Conservation (phyloP, 1,140 invertebrate species). For the Cephus cinctus region DNA sequence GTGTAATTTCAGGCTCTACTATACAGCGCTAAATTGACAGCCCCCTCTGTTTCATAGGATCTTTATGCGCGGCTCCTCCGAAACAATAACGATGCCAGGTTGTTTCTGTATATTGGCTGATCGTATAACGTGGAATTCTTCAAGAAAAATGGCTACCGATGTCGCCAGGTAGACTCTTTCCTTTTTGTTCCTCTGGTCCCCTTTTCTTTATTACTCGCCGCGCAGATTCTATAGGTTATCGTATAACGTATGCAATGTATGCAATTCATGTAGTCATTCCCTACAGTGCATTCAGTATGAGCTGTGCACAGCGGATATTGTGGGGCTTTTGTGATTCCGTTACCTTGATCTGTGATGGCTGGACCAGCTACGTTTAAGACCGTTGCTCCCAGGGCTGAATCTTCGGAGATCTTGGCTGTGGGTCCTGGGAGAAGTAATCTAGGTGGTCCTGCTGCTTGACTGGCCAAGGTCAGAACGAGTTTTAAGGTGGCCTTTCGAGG, state of each 20-base stretch:
- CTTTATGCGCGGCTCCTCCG: constrained; percentile 2
- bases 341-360: constrained; percentile 64
- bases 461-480: constrained; percentile 66
- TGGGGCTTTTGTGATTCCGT: too few relatives aligned
- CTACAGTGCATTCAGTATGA: too few relatives aligned
- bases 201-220: too few relatives aligned
- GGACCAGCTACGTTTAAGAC: constrained; percentile 78
- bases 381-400: constrained; percentile 70
- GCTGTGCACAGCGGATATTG: too few relatives aligned
- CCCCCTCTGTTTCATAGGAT: neutral
- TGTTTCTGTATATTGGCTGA: too few relatives aligned
- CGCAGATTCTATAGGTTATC: too few relatives aligned
- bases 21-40: constrained; percentile 7
- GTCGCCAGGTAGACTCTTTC: too few relatives aligned
- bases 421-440: constrained; percentile 77
- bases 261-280: too few relatives aligned
- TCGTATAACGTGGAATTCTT: too few relatives aligned
- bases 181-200: too few relatives aligned
- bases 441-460: constrained; percentile 76
- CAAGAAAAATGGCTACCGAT: too few relatives aligned
- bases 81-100: constrained; percentile 7
- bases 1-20: neutral
- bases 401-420: constrained; percentile 76
- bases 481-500: constrained; percentile 64
- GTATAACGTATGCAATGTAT: too few relatives aligned